These are phyloP conservation scores for Drosophila kikkawai DNA, from an alignment of 1,140 invertebrate species.

Conservation along the genomic window DNA sequence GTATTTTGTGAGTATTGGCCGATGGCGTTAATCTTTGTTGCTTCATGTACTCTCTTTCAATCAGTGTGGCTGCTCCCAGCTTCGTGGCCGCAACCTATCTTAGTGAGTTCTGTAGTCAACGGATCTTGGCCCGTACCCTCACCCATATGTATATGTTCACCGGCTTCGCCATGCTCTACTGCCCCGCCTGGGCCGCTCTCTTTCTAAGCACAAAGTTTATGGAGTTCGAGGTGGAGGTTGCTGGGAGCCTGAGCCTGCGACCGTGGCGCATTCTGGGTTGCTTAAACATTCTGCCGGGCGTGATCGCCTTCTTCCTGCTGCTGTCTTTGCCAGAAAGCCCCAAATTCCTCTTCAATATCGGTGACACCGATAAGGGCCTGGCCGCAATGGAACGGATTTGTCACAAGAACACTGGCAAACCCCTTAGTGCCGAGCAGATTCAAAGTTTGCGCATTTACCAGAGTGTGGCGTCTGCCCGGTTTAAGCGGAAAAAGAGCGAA, in stretches of 20 bases:
- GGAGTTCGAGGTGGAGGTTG: slow-evolving; percentile 47
- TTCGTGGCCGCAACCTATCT: slow-evolving; percentile 65
- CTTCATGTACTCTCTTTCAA: neutral
- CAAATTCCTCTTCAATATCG: slow-evolving; percentile 62
- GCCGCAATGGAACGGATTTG: slow-evolving; percentile 57
- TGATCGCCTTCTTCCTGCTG: slow-evolving; percentile 55
- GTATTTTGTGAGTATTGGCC: slow-evolving; percentile 59
- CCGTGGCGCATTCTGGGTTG: slow-evolving; percentile 56
- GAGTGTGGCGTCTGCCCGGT: neutral
- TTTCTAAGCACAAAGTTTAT: slow-evolving; percentile 25
- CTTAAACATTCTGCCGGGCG: slow-evolving; percentile 49
- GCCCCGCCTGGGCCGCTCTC: slow-evolving; percentile 38
- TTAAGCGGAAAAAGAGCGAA: slow-evolving; percentile 7
- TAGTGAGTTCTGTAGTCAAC: slow-evolving; percentile 61
- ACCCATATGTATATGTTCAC: slow-evolving; percentile 71
- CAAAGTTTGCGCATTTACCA: slow-evolving; percentile 32
- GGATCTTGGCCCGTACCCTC: slow-evolving; percentile 48
- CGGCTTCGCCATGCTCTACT: slow-evolving; percentile 64
- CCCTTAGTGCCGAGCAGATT: slow-evolving; percentile 49
- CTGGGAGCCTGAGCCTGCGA: slow-evolving; percentile 27
- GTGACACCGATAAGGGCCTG: slow-evolving; percentile 37
- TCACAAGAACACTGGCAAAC: slow-evolving; percentile 47
- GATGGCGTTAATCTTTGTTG: neutral
- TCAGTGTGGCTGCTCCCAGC: slow-evolving; percentile 64
- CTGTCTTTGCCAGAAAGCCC: slow-evolving; percentile 63